These are phyloP conservation scores for Aldrovandia affinis DNA, from an alignment of 2,797 vertebrate genomes.

Conservation along the genomic window DNA sequence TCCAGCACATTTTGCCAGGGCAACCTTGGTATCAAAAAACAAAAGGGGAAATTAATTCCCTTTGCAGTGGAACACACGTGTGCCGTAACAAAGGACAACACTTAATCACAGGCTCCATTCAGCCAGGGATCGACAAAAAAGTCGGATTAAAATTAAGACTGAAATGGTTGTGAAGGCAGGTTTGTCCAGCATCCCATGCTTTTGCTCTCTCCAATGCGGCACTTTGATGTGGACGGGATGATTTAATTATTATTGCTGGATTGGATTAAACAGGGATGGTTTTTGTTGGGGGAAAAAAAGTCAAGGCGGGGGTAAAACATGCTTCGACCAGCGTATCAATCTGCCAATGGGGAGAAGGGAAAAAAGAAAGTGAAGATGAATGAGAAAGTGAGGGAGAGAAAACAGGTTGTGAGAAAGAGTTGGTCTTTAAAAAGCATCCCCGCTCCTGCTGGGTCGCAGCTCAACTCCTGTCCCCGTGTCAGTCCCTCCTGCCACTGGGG, in stretches of 20 bases:
- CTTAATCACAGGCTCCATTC: slow-evolving; percentile 73
- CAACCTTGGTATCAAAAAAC: slow-evolving; percentile 73
- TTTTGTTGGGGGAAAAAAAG: slow-evolving; percentile 61
- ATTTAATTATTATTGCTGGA: slow-evolving; percentile 70
- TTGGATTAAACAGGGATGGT: slow-evolving; percentile 65
- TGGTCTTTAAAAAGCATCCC: slow-evolving; percentile 73
- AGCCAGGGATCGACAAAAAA: slow-evolving; percentile 71
- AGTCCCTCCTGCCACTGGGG: slow-evolving; percentile 37
- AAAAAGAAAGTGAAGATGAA: slow-evolving; percentile 47
- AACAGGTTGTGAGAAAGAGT: slow-evolving; percentile 77
- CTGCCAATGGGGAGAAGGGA: slow-evolving; percentile 59
- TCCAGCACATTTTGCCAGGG: slow-evolving; percentile 60
- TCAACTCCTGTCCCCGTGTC: slow-evolving; percentile 71
- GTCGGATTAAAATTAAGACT: slow-evolving; percentile 53
- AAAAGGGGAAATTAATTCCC: slow-evolving; percentile 72
- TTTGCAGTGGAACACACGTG: slow-evolving; percentile 67
- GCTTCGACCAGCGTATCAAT: slow-evolving; percentile 73
- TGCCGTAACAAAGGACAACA: slow-evolving; percentile 69
- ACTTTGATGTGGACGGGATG: slow-evolving; percentile 77
- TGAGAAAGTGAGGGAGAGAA: slow-evolving; percentile 43
- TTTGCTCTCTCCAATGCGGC: slow-evolving; percentile 60
- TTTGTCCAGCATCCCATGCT: slow-evolving; percentile 55
- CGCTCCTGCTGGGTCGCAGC: slow-evolving; percentile 74
- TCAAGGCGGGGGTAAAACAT: slow-evolving; percentile 58
- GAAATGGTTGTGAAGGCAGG: slow-evolving; percentile 52